A percentile compares a stretch with the other conserved stretches of the same genome.
Conservation (phyloP, 2,113 vertebrate genomes). For the Globicephala melas region DNA sequence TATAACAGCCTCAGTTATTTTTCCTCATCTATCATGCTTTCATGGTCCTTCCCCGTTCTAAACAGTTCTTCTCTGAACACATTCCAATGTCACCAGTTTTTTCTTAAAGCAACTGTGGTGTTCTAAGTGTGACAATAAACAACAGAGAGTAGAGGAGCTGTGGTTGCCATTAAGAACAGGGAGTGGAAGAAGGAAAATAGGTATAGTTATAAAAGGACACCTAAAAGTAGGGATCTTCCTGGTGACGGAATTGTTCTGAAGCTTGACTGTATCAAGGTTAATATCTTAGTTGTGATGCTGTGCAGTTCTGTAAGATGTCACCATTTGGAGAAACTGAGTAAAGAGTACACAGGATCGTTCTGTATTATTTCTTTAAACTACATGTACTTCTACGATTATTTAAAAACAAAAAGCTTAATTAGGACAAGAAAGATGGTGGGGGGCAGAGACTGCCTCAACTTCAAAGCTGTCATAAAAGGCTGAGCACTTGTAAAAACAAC, state of each 20-base stretch:
- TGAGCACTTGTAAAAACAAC: slow-evolving; percentile 15
- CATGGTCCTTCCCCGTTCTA: not conserved
- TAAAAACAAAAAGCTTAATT: not conserved
- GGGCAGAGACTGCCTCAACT: not conserved
- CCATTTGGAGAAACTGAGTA: not conserved
- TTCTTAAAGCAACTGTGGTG: not conserved
- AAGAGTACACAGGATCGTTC: not conserved
- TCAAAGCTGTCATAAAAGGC: slow-evolving; percentile 28
- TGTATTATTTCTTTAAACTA: not conserved
- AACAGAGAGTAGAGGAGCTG: not conserved
- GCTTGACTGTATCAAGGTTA: not conserved
- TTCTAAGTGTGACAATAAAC: not conserved
- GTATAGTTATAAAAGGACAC: not conserved
- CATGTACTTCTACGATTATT: not conserved
- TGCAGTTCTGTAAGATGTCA: not conserved
- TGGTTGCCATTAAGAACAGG: not conserved
- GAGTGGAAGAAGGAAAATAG: not conserved
- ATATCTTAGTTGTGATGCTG: not conserved
- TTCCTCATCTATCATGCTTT: not conserved
- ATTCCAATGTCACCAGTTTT: not conserved
- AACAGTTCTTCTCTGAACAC: not conserved
- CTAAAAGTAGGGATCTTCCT: not conserved
- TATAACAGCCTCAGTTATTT: not conserved
- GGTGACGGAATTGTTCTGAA: not conserved
- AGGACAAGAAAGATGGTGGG: not conserved